These are phyloP conservation scores for Brachyptera risi DNA, from an alignment of 2,888 invertebrate species.

Conservation along the genomic window DNA sequence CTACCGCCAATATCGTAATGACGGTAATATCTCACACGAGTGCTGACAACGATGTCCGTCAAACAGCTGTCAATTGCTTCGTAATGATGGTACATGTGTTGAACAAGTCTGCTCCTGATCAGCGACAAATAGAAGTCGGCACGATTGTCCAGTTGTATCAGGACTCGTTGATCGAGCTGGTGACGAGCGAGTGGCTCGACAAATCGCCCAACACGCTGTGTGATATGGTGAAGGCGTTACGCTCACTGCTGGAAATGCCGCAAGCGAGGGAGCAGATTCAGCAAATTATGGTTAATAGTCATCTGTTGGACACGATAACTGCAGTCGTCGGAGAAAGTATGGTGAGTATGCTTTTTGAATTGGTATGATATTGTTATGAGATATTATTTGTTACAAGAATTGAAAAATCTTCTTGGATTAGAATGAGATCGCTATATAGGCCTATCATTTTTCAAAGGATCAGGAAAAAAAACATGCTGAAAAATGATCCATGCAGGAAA, in stretches of 20 bases:
- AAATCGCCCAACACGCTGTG: constrained; percentile 17
- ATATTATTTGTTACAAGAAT: no score
- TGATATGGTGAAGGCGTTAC: constrained; percentile 24
- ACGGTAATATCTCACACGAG: constrained; percentile 47
- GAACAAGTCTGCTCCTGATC: constrained; percentile 51
- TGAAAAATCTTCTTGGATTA: no score
- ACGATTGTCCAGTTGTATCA: constrained; percentile 42
- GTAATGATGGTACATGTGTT: constrained; percentile 54
- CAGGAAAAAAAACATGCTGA: no score
- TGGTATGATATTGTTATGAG: no score
- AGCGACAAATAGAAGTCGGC: constrained; percentile 56
- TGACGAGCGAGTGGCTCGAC: constrained; percentile 24
- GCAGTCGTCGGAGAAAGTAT: constrained; percentile 43
- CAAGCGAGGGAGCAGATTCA: constrained; percentile 37
- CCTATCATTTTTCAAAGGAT: no score
- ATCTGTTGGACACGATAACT: constrained; percentile 44
- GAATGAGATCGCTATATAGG: no score
- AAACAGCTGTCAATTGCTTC: constrained; percentile 51
- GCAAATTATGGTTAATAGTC: constrained; percentile 45
- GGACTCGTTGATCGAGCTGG: constrained; percentile 28
- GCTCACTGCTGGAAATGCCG: constrained; percentile 18
- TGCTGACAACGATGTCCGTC: constrained; percentile 46
- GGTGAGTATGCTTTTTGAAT: constrained; percentile 39
- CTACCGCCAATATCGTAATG: constrained; percentile 55
- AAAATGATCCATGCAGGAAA: no score